phyloP scores from a whole-genome alignment of 2,888 invertebrate genomes.

The Luffia ferchaultella region DNA sequence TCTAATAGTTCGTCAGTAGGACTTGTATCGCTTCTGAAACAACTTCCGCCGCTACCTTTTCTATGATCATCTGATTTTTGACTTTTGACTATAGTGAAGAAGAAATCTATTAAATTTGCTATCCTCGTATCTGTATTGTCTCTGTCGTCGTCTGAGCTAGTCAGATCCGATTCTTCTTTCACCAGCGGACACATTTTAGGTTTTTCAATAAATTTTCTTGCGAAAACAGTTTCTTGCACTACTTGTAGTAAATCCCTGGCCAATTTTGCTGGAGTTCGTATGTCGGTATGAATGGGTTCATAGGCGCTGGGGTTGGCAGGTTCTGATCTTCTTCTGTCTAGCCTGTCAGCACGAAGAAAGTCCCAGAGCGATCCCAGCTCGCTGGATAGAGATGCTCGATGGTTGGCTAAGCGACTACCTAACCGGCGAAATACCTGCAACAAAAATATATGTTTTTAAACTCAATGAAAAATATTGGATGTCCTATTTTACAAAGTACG shows the following conservation, averaged over 20 bases:
- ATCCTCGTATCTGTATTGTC: constrained; percentile 42
- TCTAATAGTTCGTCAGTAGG: constrained; percentile 30
- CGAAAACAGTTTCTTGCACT: constrained; percentile 51
- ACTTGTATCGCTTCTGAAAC: constrained; percentile 47
- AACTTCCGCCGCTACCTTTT: constrained; percentile 49
- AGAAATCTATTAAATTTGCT: constrained; percentile 56
- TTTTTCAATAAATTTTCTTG: constrained; percentile 35
- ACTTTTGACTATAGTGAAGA: constrained; percentile 58
- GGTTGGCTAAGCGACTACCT: constrained; percentile 45
- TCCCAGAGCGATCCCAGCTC: constrained; percentile 57
- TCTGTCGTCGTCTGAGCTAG: constrained; percentile 33
- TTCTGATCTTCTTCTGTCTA: constrained; percentile 37
- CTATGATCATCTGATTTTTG: constrained; percentile 40
- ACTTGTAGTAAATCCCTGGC: constrained; percentile 54
- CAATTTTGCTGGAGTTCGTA: constrained; percentile 40
- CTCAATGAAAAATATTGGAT: too few relatives aligned
- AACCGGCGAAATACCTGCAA: constrained; percentile 51
- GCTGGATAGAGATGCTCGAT: constrained; percentile 50
- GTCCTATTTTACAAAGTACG: too few relatives aligned
- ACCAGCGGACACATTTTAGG: constrained; percentile 48
- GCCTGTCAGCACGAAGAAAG: constrained; percentile 41
- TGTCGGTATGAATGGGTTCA: constrained; percentile 33
- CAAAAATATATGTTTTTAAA: not conserved
- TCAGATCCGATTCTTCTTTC: constrained; percentile 49
- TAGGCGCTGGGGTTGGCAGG: constrained; percentile 28